Evolutionary conservation across 2,113 vertebrate species (phyloP).

Genomic region (Rostratula benghalensis): DNA sequence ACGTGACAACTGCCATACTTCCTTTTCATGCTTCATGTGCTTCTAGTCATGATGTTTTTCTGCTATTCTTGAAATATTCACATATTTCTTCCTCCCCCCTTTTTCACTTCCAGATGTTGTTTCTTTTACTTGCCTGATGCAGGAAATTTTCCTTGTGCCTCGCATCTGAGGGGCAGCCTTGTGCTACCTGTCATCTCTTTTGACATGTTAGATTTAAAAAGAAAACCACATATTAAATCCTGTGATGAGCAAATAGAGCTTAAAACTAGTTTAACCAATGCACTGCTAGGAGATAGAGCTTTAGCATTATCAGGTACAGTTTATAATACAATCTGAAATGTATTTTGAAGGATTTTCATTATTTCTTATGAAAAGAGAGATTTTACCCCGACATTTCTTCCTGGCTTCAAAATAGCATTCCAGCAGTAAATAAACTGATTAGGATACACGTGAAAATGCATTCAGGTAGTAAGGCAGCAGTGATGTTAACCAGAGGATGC

Average conservation of each 20-base stretch:
- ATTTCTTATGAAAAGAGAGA: neutral
- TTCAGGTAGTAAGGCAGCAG: neutral
- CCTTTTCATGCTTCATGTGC: neutral
- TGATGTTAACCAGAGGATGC: neutral
- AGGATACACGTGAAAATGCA: neutral
- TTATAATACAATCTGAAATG: conserved; percentile 2
- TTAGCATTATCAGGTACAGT: neutral
- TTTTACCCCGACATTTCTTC: neutral
- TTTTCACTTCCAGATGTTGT: neutral
- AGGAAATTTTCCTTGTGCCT: neutral
- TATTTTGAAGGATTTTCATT: conserved; percentile 22
- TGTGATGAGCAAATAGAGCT: neutral
- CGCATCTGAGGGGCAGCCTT: neutral
- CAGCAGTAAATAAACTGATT: conserved; percentile 34
- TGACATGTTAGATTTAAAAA: neutral
- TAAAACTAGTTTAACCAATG: neutral
- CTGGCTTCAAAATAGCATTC: neutral
- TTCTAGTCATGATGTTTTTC: neutral
- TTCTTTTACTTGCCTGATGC: neutral
- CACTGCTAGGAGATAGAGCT: neutral
- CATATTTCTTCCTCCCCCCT: neutral
- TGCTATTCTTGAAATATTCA: neutral
- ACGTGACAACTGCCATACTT: neutral
- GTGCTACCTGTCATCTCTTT: neutral
- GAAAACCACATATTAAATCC: neutral